These are phyloP conservation scores for Tetramorium parvispinum DNA, from an alignment of 1,140 invertebrate genomes.

Conservation along the genomic window DNA sequence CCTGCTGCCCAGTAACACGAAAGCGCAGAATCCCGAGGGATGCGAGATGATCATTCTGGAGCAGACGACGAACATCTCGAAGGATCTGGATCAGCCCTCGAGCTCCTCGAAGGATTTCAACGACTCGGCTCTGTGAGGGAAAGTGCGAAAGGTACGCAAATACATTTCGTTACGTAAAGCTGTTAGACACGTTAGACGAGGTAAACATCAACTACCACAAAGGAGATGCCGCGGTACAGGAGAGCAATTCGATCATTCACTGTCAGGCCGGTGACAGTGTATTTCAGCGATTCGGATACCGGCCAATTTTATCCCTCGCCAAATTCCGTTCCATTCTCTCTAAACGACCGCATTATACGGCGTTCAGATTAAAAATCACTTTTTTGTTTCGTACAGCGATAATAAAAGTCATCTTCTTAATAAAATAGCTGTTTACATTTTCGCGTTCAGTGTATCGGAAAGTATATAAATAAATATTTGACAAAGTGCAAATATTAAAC, in stretches of 20 bases:
- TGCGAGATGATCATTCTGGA: slow-evolving; percentile 81
- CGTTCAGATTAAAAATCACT: neutral
- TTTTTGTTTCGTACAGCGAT: neutral
- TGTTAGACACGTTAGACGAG: neutral
- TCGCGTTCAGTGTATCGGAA: neutral
- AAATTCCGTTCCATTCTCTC: neutral
- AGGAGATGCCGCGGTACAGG: neutral
- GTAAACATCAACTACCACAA: neutral
- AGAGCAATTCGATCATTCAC: neutral
- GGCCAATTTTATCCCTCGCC: neutral
- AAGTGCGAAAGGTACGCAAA: neutral
- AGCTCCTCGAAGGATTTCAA: slow-evolving; percentile 62
- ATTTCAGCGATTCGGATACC: neutral
- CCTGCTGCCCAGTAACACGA: slow-evolving; percentile 85
- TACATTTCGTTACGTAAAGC: slow-evolving; percentile 17
- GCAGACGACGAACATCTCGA: slow-evolving; percentile 71
- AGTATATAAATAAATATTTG: neutral
- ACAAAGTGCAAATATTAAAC: neutral
- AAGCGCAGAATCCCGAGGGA: slow-evolving; percentile 69
- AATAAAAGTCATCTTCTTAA: neutral
- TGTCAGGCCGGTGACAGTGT: neutral
- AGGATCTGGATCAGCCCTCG: slow-evolving; percentile 61
- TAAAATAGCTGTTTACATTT: neutral
- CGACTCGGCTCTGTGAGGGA: slow-evolving; percentile 62
- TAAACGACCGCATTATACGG: neutral